Evolutionary conservation across 2,888 invertebrate genomes (phyloP).

Genomic region (Trachelus tabidus): DNA sequence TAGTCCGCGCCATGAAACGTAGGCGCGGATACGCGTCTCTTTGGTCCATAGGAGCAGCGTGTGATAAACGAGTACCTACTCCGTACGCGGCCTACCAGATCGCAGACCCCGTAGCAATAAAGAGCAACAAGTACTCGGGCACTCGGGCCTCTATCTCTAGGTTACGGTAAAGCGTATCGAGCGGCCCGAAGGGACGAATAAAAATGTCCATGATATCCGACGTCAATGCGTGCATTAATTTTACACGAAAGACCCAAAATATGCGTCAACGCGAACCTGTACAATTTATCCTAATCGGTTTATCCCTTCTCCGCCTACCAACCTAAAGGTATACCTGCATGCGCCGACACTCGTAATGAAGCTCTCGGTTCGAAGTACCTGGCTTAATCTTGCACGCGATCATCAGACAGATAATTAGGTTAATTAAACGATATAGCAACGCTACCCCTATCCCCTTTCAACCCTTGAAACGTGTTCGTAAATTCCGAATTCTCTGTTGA

Average conservation of each 20-base stretch:
- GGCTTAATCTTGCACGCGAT: background rate
- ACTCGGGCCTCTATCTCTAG: background rate
- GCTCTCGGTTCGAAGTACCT: background rate
- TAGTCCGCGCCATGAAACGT: background rate
- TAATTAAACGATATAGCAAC: background rate
- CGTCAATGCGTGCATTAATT: background rate
- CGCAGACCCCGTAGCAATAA: background rate
- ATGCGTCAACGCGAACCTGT: background rate
- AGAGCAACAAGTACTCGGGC: background rate
- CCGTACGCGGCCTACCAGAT: background rate
- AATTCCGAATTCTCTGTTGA: background rate
- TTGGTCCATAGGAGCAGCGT: background rate
- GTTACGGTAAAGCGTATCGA: background rate
- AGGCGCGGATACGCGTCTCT: background rate
- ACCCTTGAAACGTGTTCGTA: background rate
- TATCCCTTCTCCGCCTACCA: background rate
- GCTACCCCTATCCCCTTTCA: background rate
- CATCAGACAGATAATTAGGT: background rate
- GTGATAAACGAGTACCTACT: background rate
- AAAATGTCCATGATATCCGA: background rate
- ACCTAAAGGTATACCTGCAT: too few species aligned
- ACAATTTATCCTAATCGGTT: background rate
- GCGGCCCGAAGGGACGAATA: background rate
- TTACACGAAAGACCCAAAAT: background rate
- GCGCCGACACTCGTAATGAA: too few species aligned